A percentile compares a stretch with the other conserved stretches of the same genome.
Conservation (phyloP, 2,113 vertebrate genomes). For the Platysternon megacephalum region DNA sequence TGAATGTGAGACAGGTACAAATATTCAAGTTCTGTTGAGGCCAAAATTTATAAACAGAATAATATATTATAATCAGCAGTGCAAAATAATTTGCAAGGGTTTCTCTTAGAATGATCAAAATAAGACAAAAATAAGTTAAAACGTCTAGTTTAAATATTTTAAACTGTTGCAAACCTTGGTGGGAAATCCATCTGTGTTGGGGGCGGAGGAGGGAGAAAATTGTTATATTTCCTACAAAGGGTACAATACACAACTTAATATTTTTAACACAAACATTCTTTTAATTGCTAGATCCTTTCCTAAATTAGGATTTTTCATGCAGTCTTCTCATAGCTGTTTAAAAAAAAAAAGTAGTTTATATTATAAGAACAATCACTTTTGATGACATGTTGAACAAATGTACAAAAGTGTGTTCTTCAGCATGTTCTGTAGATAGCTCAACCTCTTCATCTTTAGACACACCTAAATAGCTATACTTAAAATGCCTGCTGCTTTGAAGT, state of each 20-base stretch:
- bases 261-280: neutral
- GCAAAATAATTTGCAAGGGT: neutral
- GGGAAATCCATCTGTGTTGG: neutral
- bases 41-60: neutral
- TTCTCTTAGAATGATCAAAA: neutral
- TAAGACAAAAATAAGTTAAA: neutral
- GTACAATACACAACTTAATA: neutral
- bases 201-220: neutral
- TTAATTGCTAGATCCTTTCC: neutral
- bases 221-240: neutral
- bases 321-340: neutral
- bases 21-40: neutral
- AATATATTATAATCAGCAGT: neutral
- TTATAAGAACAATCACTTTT: neutral
- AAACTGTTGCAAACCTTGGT: neutral
- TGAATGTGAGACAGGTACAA: neutral
- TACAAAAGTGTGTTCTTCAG: neutral
- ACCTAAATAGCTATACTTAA: rapidly evolving
- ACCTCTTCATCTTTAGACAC: neutral
- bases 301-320: neutral
- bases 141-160: neutral
- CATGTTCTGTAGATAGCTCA: neutral
- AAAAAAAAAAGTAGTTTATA: neutral
- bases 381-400: neutral
- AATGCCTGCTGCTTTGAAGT: neutral